Base-by-base conservation (phyloP, 2,797 vertebrate species). In the Coendou prehensilis region DNA sequence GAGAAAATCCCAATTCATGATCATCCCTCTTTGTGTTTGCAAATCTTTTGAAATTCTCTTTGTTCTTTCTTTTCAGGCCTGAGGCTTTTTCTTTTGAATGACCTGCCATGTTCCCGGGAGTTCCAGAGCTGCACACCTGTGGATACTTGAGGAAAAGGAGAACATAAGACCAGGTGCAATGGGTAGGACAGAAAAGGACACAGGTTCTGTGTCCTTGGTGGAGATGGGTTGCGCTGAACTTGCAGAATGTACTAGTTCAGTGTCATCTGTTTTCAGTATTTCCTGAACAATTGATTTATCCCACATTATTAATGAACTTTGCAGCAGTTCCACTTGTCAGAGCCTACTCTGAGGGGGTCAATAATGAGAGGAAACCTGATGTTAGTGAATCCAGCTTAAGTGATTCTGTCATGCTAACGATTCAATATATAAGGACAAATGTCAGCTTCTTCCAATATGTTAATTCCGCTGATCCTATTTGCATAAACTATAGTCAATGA, bases 241-340 rank as follows among this genome's bases (percentile, higher is more conserved):
- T 97, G 98, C 98, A 98, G 97, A 98, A 98, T 97, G 95, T 97
- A 97, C 28, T 90, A 98, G 96, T 98, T 98, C 96, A 78, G 98
- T 98, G 98, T 98, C 98, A 98, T 98, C 98, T 61, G 69, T 98
- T 99, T 98, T 98, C 98, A 98, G 98, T 98, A 98, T 99, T 99
- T 99, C 98, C 98, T 97, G 96, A 98, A 98, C 98, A 99, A 99
- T 99, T 99, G 99, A 99, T 99, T 99, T 99, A 99, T 99, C 99
- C 99, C 99, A 99, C 99, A 99, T 99, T 99, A 99, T 99, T 99
- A 99, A 99, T 99, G 99, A 99, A 99, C 99, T 99, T 99, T 99
- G 99, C 98, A 97, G 99, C 99, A 99, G 99, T 98, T 99, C 98
- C 97, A 99, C 99, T 99, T 99, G 99, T 99, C 99, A 99, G 99